Percentiles rank a stretch among this genome's conserved stretches.
These are phyloP conservation scores for Dolomedes plantarius DNA, from an alignment of 2,888 invertebrate genomes.

Conservation along the genomic window DNA sequence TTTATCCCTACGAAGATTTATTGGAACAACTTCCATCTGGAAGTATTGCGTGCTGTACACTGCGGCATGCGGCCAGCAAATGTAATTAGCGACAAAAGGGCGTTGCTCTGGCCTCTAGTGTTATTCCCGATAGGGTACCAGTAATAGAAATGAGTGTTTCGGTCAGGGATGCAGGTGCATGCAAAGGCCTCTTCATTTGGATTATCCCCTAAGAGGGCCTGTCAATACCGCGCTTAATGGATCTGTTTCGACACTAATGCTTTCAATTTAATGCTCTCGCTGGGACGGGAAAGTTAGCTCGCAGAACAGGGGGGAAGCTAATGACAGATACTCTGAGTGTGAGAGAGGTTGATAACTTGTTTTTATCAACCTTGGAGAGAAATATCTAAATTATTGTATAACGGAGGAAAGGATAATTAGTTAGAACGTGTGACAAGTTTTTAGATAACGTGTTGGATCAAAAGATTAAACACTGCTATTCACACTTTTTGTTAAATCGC, in stretches of 20 bases:
- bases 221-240: conserved; percentile 24
- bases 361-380: too few species aligned
- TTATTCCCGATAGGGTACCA: conserved; percentile 26
- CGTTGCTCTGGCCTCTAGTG: conserved; percentile 23
- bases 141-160: conserved; percentile 40
- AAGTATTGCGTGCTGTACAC: conserved; percentile 38
- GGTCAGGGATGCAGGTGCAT: conserved; percentile 28
- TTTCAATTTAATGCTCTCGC: neutral
- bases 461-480: too few species aligned
- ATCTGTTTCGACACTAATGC: neutral
- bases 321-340: too few species aligned
- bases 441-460: too few species aligned
- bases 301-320: neutral
- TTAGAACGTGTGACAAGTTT: too few species aligned
- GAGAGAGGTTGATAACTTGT: too few species aligned
- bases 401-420: too few species aligned
- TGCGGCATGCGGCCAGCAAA: conserved; percentile 23
- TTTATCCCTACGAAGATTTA: conserved; percentile 30
- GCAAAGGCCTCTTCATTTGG: conserved; percentile 23
- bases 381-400: too few species aligned
- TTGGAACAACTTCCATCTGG: neutral
- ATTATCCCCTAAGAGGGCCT: conserved; percentile 5
- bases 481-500: too few species aligned
- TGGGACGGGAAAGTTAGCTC: too few species aligned
- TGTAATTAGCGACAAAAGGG: conserved; percentile 49